These are phyloP conservation scores for Dicroscelio sp. DNA, from an alignment of 2,888 invertebrate genomes.

Conservation along the genomic window DNA sequence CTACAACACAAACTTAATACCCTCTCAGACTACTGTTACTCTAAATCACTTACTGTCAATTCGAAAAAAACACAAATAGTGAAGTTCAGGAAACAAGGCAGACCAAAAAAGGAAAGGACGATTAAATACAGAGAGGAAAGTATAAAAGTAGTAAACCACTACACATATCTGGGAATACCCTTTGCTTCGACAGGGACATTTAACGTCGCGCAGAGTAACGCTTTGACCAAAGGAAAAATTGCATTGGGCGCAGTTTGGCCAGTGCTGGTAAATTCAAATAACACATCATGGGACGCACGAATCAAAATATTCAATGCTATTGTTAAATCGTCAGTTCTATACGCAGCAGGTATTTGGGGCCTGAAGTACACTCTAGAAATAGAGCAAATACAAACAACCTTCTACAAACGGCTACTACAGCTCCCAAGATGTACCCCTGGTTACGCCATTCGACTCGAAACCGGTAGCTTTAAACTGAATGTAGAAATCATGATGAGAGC, in stretches of 20 bases:
- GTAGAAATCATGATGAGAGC: neutral
- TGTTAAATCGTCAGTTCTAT: neutral
- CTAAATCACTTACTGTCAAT: constrained; percentile 40
- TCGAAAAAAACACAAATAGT: neutral
- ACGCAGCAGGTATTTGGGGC: constrained; percentile 29
- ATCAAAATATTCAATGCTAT: constrained; percentile 41
- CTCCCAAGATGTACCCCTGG: constrained; percentile 15
- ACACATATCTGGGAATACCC: constrained; percentile 64
- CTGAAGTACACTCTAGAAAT: neutral
- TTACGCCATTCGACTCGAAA: constrained; percentile 21
- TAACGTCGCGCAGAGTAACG: neutral
- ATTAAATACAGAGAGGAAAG: constrained; percentile 11
- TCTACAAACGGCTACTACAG: constrained; percentile 17
- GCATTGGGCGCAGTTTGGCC: constrained; percentile 50
- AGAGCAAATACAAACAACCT: constrained; percentile 27
- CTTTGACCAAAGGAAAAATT: constrained; percentile 36
- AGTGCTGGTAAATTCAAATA: constrained; percentile 25
- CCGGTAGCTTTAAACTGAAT: constrained; percentile 11
- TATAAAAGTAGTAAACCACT: constrained; percentile 37
- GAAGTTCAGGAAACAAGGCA: neutral
- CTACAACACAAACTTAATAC: constrained; percentile 34
- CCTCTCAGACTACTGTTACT: constrained; percentile 9
- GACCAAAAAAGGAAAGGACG: constrained; percentile 4
- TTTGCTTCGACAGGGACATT: constrained; percentile 54
- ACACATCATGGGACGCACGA: constrained; percentile 34